Conservation (phyloP, 2,888 invertebrate species). For the Caenorhabditis uteleia region DNA sequence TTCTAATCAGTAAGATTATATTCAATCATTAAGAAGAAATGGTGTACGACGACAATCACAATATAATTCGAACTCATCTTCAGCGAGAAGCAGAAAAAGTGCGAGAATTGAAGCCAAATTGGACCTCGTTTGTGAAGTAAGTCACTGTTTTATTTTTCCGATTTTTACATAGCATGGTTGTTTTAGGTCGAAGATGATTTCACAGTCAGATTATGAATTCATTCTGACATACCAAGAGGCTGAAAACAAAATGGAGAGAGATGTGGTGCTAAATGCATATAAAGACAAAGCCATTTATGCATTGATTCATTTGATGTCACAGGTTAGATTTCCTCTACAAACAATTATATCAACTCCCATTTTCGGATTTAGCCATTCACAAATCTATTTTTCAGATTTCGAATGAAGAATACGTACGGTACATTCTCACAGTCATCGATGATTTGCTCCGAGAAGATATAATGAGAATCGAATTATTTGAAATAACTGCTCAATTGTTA, state of each 20-base stretch:
- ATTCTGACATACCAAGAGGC: slow-evolving; percentile 31
- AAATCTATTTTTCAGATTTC: slow-evolving; percentile 13
- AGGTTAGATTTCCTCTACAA: slow-evolving; percentile 5
- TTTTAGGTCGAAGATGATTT: slow-evolving; percentile 25
- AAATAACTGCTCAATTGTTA: slow-evolving; percentile 19
- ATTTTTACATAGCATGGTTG: background rate
- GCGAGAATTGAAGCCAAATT: slow-evolving; percentile 23
- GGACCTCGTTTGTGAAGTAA: slow-evolving; percentile 25
- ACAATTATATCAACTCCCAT: no score
- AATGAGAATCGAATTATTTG: slow-evolving; percentile 20
- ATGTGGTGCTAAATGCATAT: slow-evolving; percentile 17
- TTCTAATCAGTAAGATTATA: no score
- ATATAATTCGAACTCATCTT: slow-evolving; percentile 30
- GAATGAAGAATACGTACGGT: slow-evolving; percentile 28
- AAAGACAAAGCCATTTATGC: slow-evolving; percentile 31
- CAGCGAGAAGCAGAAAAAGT: slow-evolving; percentile 31
- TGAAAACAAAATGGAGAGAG: slow-evolving; percentile 10
- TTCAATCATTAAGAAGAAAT: no score
- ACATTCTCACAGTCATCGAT: slow-evolving; percentile 27
- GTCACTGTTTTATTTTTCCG: background rate
- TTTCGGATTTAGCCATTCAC: no score
- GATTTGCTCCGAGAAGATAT: slow-evolving; percentile 30
- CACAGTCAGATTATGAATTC: slow-evolving; percentile 34
- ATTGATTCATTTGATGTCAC: slow-evolving; percentile 31
- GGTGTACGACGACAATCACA: slow-evolving; percentile 28